Percentiles rank a stretch among this genome's conserved stretches.
Evolutionary conservation across 1,140 invertebrate species (phyloP).

Genomic region (Oppia nitens): DNA sequence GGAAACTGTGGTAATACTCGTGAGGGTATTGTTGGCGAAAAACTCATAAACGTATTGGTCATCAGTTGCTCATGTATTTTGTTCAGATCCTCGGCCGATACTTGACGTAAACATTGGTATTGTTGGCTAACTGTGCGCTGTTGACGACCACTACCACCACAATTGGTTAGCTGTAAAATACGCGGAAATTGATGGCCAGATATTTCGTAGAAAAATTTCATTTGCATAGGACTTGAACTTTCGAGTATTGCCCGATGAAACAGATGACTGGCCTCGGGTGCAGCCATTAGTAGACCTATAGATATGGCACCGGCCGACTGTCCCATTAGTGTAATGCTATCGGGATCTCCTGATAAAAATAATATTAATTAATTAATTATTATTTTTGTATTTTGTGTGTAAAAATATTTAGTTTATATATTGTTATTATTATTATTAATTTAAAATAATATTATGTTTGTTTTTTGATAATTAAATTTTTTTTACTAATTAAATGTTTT

Average conservation of each 20-base stretch:
- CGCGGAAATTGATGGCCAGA: background rate
- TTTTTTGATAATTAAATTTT: too few relatives aligned
- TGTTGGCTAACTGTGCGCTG: background rate
- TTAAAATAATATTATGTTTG: too few relatives aligned
- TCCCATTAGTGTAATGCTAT: conserved; percentile 85
- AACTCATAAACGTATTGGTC: background rate
- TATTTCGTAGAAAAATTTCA: conserved; percentile 27
- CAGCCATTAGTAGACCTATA: conserved; percentile 76
- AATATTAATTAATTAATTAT: background rate
- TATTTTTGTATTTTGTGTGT: background rate
- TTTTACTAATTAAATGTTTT: too few relatives aligned
- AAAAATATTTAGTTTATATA: too few relatives aligned
- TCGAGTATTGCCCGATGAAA: conserved; percentile 51
- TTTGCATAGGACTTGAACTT: conserved; percentile 38
- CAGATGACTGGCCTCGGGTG: conserved; percentile 61
- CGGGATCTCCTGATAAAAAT: conserved; percentile 41
- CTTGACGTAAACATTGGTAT: background rate
- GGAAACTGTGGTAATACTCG: conserved; percentile 3
- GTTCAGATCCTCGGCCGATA: background rate
- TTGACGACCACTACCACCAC: background rate
- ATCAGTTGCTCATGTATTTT: conserved; percentile 1
- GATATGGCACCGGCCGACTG: conserved; percentile 89
- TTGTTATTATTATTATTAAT: too few relatives aligned
- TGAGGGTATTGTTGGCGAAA: conserved; percentile 3
- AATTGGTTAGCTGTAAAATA: background rate